Conservation (phyloP, 1,140 invertebrate species). For the Calliopsis andreniformis region DNA sequence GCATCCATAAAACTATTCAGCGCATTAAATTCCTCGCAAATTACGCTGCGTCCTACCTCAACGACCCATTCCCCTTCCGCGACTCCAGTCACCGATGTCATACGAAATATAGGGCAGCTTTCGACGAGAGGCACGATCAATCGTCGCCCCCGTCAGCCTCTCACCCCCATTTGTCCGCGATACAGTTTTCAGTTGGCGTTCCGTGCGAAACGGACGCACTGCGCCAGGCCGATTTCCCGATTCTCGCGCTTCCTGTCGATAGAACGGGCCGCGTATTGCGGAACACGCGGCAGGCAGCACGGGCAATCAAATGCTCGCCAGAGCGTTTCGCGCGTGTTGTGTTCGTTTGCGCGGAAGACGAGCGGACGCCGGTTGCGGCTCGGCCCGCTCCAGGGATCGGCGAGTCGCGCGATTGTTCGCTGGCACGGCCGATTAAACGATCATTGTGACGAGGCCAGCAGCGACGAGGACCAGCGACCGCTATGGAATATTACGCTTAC, state of each 20-base stretch:
- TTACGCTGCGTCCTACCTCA: too few species aligned
- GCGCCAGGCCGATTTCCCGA: conserved; percentile 56
- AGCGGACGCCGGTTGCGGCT: conserved; percentile 60
- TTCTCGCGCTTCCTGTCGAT: conserved; percentile 62
- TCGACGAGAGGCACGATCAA: too few species aligned
- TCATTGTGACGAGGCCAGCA: conserved; percentile 67
- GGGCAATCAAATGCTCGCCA: conserved; percentile 80
- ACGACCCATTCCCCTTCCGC: too few species aligned
- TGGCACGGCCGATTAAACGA: conserved; percentile 80
- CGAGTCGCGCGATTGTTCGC: conserved; percentile 75
- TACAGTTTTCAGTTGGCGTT: conserved; percentile 37
- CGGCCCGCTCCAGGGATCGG: conserved; percentile 61
- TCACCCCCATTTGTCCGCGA: background rate
- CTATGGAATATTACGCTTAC: conserved; percentile 68
- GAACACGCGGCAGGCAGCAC: conserved; percentile 78
- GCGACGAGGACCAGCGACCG: conserved; percentile 45
- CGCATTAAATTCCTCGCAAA: too few species aligned
- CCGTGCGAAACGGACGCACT: background rate
- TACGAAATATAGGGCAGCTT: too few species aligned
- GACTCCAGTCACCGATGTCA: too few species aligned
- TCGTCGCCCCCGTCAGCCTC: too few species aligned
- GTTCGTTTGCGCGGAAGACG: conserved; percentile 80
- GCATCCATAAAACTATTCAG: too few species aligned
- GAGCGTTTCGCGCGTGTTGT: conserved; percentile 71
- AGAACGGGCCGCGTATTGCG: conserved; percentile 65